These are phyloP conservation scores for Lysiphlebus fabarum DNA, from an alignment of 1,140 invertebrate species.

Conservation along the genomic window DNA sequence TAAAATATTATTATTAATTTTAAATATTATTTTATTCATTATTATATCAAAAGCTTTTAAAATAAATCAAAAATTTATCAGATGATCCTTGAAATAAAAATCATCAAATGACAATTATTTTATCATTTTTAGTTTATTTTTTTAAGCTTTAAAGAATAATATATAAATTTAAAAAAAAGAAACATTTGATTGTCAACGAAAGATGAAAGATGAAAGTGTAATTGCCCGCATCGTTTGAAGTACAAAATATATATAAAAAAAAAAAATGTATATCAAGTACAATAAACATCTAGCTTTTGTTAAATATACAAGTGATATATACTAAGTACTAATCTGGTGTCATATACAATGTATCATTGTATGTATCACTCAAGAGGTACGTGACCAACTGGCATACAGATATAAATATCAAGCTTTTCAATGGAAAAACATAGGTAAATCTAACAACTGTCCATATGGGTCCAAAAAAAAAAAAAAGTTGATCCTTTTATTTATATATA, in stretches of 20 bases:
- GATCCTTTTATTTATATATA: no score
- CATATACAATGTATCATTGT: not conserved
- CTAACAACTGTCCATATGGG: slow-evolving; percentile 12
- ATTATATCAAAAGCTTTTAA: no score
- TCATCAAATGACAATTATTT: no score
- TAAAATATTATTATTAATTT: no score
- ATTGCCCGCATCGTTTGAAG: slow-evolving; percentile 14
- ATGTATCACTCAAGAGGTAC: slow-evolving; percentile 4
- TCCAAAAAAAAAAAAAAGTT: no score
- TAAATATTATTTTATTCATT: no score
- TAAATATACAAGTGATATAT: slow-evolving; percentile 8
- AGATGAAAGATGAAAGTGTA: slow-evolving; percentile 9
- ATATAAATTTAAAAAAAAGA: no score
- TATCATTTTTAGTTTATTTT: no score
- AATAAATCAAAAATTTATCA: no score
- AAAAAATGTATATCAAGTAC: not conserved
- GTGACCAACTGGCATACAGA: slow-evolving; percentile 14
- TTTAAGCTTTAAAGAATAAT: no score
- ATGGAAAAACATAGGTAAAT: slow-evolving; percentile 1
- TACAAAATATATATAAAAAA: not conserved
- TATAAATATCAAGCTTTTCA: not conserved
- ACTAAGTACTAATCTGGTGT: not conserved
- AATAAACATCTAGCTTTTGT: slow-evolving; percentile 5
- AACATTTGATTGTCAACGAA: no score
- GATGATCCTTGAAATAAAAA: no score